Evolutionary conservation across 2,888 invertebrate genomes (phyloP).

Genomic region (Andrena haemorrhoa): DNA sequence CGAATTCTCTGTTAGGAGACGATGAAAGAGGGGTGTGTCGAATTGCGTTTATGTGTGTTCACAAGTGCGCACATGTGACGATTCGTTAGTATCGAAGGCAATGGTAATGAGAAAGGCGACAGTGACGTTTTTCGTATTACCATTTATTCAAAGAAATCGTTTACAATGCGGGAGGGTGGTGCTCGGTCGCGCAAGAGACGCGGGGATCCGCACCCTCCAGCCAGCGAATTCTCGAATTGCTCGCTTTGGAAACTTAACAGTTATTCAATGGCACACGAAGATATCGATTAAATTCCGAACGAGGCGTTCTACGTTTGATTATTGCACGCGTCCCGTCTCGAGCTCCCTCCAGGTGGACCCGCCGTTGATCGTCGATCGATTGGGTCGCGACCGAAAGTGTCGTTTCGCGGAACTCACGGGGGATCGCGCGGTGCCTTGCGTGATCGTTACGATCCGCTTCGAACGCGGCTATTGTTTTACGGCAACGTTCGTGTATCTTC

Average conservation of each 20-base stretch:
- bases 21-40: slow-evolving; percentile 2
- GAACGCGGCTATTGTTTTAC: neutral
- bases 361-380: neutral
- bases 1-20: slow-evolving; percentile 15
- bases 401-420: neutral
- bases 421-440: slow-evolving; percentile 8
- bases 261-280: slow-evolving; percentile 71
- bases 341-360: neutral
- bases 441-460: slow-evolving; percentile 18
- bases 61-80: slow-evolving; percentile 3
- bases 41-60: slow-evolving; percentile 19
- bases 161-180: slow-evolving; percentile 64
- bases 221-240: slow-evolving; percentile 41
- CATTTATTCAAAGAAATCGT: slow-evolving; percentile 70
- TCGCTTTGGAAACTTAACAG: slow-evolving; percentile 59
- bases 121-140: slow-evolving; percentile 54
- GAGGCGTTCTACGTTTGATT: slow-evolving; percentile 55
- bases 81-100: slow-evolving; percentile 37
- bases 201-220: slow-evolving; percentile 21
- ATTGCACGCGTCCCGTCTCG: slow-evolving; percentile 29
- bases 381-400: slow-evolving; percentile 13
- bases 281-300: slow-evolving; percentile 59
- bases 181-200: slow-evolving; percentile 44
- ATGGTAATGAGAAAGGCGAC: slow-evolving; percentile 53
- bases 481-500: neutral